These are phyloP conservation scores for Galagoides demidoff DNA, from an alignment of 2,797 vertebrate species.

Conservation along the genomic window DNA sequence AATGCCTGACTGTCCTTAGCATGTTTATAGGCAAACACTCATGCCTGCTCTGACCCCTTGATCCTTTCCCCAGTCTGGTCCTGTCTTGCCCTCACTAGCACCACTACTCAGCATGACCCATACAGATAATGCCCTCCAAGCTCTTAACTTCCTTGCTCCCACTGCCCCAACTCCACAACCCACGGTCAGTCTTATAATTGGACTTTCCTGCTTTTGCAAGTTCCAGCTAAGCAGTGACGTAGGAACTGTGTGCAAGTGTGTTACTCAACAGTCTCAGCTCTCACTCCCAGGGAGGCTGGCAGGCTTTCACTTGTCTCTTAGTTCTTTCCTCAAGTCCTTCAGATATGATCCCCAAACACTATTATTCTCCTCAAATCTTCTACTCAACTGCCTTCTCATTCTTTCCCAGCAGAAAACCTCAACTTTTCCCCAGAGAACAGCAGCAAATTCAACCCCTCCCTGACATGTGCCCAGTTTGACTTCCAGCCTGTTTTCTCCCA, in stretches of 20 bases:
- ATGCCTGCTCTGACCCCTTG: too few species aligned
- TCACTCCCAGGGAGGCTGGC: neutral
- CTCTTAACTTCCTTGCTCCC: neutral
- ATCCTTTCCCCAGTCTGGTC: neutral
- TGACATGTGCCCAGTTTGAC: neutral
- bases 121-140: neutral
- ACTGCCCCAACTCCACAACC: neutral
- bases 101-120: neutral
- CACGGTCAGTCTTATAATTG: fast-evolving
- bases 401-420: neutral
- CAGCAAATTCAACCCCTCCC: neutral
- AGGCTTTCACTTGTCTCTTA: too few species aligned
- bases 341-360: neutral
- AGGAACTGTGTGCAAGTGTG: fast-evolving
- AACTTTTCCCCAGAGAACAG: neutral
- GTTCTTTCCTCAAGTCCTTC: neutral
- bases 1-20: neutral
- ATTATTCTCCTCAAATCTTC: neutral
- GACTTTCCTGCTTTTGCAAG: neutral
- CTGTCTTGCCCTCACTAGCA: neutral
- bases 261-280: neutral
- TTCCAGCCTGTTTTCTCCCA: neutral
- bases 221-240: neutral
- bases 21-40: fast-evolving
- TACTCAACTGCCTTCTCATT: neutral